These are phyloP conservation scores for Epizoanthus scotinus DNA, from an alignment of 92 coral and sea anemone genomes.

Conservation along the genomic window DNA sequence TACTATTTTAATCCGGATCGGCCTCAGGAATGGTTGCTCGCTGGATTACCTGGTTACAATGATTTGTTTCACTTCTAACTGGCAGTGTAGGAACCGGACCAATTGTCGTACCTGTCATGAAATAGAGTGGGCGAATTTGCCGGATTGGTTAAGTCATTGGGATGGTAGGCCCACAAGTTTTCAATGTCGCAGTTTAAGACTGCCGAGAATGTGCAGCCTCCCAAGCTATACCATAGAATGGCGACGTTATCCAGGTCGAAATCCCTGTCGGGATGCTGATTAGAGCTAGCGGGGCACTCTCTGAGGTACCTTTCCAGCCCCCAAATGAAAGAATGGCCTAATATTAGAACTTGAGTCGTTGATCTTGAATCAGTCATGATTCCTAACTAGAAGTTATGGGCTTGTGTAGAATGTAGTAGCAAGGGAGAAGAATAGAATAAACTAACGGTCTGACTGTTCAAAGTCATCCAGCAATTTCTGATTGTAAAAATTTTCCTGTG, in stretches of 20 bases:
- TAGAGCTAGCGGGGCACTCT: too few relatives aligned
- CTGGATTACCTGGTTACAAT: constrained; percentile 7
- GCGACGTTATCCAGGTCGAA: not conserved
- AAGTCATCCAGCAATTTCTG: not conserved
- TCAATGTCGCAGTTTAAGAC: not conserved
- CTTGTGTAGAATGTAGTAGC: too few relatives aligned
- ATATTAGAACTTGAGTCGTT: not conserved
- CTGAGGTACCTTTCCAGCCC: not conserved
- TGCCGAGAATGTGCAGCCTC: not conserved
- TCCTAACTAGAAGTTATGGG: not conserved
- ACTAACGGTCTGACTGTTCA: not conserved
- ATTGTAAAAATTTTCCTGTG: not conserved
- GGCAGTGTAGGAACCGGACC: not conserved
- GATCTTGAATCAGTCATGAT: not conserved
- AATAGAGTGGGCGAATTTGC: not conserved
- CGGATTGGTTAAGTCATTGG: not conserved
- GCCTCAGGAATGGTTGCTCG: not conserved
- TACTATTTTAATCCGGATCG: not conserved
- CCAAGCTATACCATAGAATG: not conserved
- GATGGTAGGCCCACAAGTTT: not conserved
- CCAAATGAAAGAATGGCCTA: constrained; percentile 24
- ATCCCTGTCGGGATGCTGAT: not conserved
- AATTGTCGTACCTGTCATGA: not conserved
- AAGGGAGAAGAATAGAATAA: too few relatives aligned
- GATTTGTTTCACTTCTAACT: not conserved